Base-by-base conservation (phyloP, 2,888 invertebrate species). In the Eupithecia tripunctaria region DNA sequence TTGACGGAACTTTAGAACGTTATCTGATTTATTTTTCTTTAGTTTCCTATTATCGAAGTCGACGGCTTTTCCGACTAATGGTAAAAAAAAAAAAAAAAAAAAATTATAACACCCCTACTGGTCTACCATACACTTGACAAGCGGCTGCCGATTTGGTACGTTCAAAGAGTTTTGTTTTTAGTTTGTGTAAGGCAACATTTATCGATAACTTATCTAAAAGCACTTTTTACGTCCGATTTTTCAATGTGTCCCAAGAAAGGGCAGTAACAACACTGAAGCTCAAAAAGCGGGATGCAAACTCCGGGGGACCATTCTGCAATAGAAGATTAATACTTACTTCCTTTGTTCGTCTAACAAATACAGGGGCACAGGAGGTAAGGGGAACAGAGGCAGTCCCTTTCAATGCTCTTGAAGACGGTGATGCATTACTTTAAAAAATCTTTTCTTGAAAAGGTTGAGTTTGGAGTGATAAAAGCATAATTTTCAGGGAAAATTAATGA, bases 251-350 rank as follows among this genome's bases (percentile, higher is more conserved):
- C 65, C 76, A 73, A 27, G 71, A 81, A 82, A 85, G 84, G 82
- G 78, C 82, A 76, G 70, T 72, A 86, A 86, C 86, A 86, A 83
- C 84, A 83, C 84, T 82, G 83, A 82, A 82, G 84, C 87, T 87
- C 86, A 86, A 85, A 90, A 91, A 89, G 88, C 89, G 88, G 89
- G 21, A 87, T 90, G 89, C 89, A 89, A 91, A 88, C 91, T 89
- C 88, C 88, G 84, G 90, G 92, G 93, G 92, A 88, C 86, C 82
- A 82, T 78, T 75, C 76, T 72, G 78, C 88, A 87, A 90, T 89
- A 86, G 88, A 93, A 93, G 93, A 93, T 93, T 93, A 93, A 93
- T 93, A 91, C 93, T 88, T 81, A 86, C 85, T 83, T 89, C 88
- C 89, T 88, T 92, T 92, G 90, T 86, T 78, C 85, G 65, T 82